Base-by-base conservation (phyloP, 2,888 invertebrate species). In the Euplexia lucipara region DNA sequence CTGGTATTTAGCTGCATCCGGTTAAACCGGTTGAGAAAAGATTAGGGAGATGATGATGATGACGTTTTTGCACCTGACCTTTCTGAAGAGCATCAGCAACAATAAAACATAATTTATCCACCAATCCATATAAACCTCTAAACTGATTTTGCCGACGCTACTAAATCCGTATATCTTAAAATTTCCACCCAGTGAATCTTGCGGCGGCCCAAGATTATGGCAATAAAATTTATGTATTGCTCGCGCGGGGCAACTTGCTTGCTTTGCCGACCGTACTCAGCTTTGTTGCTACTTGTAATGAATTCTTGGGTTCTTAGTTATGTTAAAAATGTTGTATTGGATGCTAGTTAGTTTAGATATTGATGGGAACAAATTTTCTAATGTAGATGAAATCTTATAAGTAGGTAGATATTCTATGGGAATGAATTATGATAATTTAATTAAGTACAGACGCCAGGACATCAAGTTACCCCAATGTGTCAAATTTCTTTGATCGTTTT, bases 101-200 rank as follows among this genome's bases (percentile, higher is more conserved):
- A n/a, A n/a, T n/a, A n/a, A n/a, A 22, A 47, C 26, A 10, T 14
- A 39, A 54, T 49, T 20, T 22, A 30, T 1, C 6, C 12, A 8
- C 10, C 6, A 20, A 44, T 51, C 18, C 2, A 44, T 10, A 18
- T 10, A 7, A n/a, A 41, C 32, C 8, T 16, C 12, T 9, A 42
- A 57, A 78, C 45, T 48, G 42, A 39, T 78, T 85, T 68, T 93
- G 90, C 89, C 0, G 73, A 87, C 91, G 67, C 71, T 93, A 88
- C 88, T 64, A 77, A 83, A 86, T 88, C 86, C 90, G 91, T 94
- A 90, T 94, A 95, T 95, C 95, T 95, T 95, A 95, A 95, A 95
- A 95, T 95, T 95, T 95, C 95, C 89, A 91, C 93, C 92, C 94
- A 95, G 90, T 95, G 95, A 94, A 92, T 95, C 93, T 94, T 93